A percentile compares a stretch with the other conserved stretches of the same genome.
Evolutionary conservation across 2,797 vertebrate species (phyloP).

Genomic region (Tinamus major): DNA sequence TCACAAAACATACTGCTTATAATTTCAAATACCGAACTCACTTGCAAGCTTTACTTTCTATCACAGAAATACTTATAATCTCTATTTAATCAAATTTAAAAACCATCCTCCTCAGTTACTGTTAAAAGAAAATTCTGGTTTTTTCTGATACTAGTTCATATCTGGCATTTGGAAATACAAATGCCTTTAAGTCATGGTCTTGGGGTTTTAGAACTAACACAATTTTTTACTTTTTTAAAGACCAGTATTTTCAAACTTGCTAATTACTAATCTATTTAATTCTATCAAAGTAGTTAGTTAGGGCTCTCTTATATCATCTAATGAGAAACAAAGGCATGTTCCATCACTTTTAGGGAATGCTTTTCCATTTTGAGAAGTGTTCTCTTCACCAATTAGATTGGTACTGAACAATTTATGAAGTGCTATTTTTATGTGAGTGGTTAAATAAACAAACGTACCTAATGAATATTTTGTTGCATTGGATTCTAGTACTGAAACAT

Average conservation of each 20-base stretch:
- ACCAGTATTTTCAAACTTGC: neutral
- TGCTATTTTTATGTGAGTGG: conserved; percentile 31
- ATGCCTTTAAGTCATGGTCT: neutral
- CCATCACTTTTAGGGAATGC: conserved; percentile 34
- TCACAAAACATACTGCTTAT: neutral
- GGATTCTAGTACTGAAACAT: neutral
- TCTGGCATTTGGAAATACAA: neutral
- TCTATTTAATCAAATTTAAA: neutral
- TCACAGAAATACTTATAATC: neutral
- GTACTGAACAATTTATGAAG: conserved; percentile 34
- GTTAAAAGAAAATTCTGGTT: no score
- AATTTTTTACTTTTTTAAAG: neutral
- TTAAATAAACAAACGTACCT: conserved; percentile 40
- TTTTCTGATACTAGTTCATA: neutral
- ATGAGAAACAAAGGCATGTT: conserved; percentile 7
- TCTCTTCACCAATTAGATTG: conserved; percentile 43
- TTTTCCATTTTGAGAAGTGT: conserved; percentile 10
- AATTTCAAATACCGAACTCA: neutral
- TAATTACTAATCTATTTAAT: conserved; percentile 39
- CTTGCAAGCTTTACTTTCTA: neutral
- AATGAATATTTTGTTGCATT: neutral
- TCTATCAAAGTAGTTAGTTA: conserved; percentile 36
- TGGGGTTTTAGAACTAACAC: neutral
- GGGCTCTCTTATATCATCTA: conserved; percentile 20
- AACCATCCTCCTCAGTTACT: neutral